phyloP scores from a whole-genome alignment of 2,888 invertebrate genomes.

The Parnassius apollo region DNA sequence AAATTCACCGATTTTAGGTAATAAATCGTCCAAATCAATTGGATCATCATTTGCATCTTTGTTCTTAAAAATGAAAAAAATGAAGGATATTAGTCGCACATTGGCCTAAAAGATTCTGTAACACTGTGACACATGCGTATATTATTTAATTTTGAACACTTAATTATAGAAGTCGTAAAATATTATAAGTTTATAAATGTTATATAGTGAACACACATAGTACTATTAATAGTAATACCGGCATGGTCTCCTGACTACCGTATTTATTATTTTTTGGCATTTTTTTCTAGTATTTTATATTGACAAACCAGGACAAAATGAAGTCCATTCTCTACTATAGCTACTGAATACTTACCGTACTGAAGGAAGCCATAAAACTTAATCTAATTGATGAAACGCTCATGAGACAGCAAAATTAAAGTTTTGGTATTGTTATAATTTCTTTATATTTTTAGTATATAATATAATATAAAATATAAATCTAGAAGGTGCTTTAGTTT shows the following conservation, averaged over 20 bases:
- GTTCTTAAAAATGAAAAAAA: slow-evolving; percentile 38
- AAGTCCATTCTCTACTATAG: slow-evolving; percentile 46
- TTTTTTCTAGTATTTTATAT: slow-evolving; percentile 31
- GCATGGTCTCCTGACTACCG: slow-evolving; percentile 47
- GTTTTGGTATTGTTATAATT: slow-evolving; percentile 37
- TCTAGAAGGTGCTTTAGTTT: too few relatives aligned
- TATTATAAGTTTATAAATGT: too few relatives aligned
- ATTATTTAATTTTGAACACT: too few relatives aligned
- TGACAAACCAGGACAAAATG: slow-evolving; percentile 28
- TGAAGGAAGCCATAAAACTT: slow-evolving; percentile 64
- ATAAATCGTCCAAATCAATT: slow-evolving; percentile 91
- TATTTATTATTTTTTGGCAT: slow-evolving; percentile 52
- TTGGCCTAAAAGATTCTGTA: too few relatives aligned
- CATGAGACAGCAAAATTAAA: slow-evolving; percentile 26
- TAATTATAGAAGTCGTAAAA: too few relatives aligned
- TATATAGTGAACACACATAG: slow-evolving; percentile 22
- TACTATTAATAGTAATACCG: slow-evolving; percentile 43
- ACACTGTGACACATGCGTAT: too few relatives aligned
- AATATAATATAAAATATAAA: too few relatives aligned
- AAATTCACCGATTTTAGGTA: slow-evolving; percentile 93
- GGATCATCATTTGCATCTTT: slow-evolving; percentile 67
- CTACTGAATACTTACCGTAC: slow-evolving; percentile 52
- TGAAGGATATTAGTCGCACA: neutral
- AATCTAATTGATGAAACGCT: slow-evolving; percentile 72
- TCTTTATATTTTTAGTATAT: slow-evolving; percentile 1